These are phyloP conservation scores for Acropora yongei DNA, from an alignment of 64 coral and sea anemone species.

Conservation along the genomic window DNA sequence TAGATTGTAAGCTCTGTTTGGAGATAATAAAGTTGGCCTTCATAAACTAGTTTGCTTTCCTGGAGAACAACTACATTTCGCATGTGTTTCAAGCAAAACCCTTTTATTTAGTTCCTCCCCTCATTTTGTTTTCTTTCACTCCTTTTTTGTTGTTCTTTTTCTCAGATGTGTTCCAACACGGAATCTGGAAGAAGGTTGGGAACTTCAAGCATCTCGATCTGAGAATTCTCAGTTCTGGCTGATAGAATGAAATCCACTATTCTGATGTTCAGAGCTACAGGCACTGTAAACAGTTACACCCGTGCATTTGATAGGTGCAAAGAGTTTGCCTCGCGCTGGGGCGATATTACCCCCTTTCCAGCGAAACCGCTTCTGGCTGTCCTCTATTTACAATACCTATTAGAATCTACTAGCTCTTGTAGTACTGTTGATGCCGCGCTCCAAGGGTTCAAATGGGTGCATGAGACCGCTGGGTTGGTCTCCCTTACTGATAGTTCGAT, in stretches of 20 bases:
- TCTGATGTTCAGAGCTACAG: conserved; percentile 1
- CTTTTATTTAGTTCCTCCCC: not conserved
- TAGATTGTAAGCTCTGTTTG: not conserved
- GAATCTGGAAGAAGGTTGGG: not conserved
- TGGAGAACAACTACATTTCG: not conserved
- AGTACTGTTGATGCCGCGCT: conserved; percentile 41
- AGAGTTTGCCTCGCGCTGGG: conserved; percentile 10
- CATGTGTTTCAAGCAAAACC: not conserved
- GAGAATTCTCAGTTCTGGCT: conserved; percentile 11
- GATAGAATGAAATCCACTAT: not conserved
- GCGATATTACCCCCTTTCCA: not conserved
- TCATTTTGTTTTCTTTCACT: not conserved
- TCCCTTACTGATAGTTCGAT: conserved; percentile 29
- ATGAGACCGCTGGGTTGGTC: conserved; percentile 12
- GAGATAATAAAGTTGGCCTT: not conserved
- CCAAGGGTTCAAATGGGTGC: conserved; percentile 27
- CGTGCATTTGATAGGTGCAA: conserved; percentile 35
- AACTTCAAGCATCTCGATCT: conserved; percentile 10
- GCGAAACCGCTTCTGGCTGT: conserved; percentile 20
- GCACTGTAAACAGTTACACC: conserved; percentile 17
- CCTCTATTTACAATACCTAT: conserved; percentile 25
- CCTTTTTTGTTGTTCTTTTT: not conserved
- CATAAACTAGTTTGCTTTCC: not conserved
- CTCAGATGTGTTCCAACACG: conserved; percentile 55
- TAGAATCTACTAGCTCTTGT: conserved; percentile 28